Evolutionary conservation across 2,113 vertebrate species (phyloP).

Genomic region (Charadrius vociferus): DNA sequence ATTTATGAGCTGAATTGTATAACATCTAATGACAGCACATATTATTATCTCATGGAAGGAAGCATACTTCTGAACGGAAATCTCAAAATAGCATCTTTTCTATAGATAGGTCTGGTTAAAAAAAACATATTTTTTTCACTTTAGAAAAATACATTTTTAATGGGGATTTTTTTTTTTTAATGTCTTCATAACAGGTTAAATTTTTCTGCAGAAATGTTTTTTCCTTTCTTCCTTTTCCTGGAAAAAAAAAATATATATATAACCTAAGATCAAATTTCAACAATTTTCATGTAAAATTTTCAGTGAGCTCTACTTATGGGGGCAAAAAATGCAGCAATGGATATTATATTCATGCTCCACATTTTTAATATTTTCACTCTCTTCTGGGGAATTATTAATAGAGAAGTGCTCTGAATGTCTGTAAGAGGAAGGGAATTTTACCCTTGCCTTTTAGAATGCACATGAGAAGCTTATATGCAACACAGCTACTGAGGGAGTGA

Average conservation of each 20-base stretch:
- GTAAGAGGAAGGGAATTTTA: neutral
- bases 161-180: too few species aligned
- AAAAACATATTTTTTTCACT: neutral
- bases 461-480: neutral
- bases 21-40: neutral
- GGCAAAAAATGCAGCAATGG: neutral
- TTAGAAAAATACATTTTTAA: neutral
- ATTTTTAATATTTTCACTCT: neutral
- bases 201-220: neutral
- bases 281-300: neutral
- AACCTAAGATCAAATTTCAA: neutral
- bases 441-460: neutral
- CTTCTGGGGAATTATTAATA: neutral
- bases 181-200: neutral
- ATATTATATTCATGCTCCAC: neutral
- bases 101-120: neutral
- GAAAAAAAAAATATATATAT: too few species aligned
- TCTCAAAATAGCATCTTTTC: neutral
- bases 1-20: neutral
- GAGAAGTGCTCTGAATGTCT: neutral
- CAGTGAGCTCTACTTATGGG: neutral
- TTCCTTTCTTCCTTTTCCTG: fast-evolving
- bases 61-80: neutral
- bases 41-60: neutral
- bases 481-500: neutral